Evolutionary conservation across 2,888 invertebrate genomes (phyloP), one percentile per base, ranked within the genome.

Genomic region (Theristus sp.): DNA sequence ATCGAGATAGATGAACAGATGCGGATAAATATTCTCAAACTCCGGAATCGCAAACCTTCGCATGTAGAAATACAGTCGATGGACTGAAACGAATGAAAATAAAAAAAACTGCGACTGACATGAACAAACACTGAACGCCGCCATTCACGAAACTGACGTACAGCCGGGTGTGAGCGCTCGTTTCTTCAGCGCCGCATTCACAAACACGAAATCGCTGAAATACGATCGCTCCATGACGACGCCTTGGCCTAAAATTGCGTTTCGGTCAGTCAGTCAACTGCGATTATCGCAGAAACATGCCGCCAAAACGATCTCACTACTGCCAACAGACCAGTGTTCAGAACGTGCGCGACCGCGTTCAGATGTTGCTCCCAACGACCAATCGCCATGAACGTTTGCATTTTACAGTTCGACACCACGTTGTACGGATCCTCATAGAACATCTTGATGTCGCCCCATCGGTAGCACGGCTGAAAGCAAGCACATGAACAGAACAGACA

Each of bases 1-100:
- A 76, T 98, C 94, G 71, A 98, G 79, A 72, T 96, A 96, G 65
- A 98, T 81, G 0, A 89, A 82, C 66, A 96, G 79, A 77, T 96
- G 91, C 0, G 94, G 94, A 65, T 82, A 82, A 77, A 88, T 74
- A 57, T 65, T 64, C 61, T 90, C 72, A 67, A 85, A 84, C 17
- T 78, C 76, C 60, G 88, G 78, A 0, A 84, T 82, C 3, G 26
- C 57, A 31, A 82, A 82, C 2, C 78, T 74, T 38, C 82, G 80
- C 28, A 84, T 68, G 56, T 84, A 83, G 67, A 84, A 81, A 74
- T 91, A 90, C 64, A 70, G 74, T 58, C 69, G 68, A 66, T 68
- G 68, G 63, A 66, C 72, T 72, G 62, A 27, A 69, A 66, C 25
- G 24, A n/a, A 3, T 6, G 13, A 22, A n/a, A n/a, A n/a, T n/a